phyloP scores from a whole-genome alignment of 2,113 vertebrate species.

The Etheostoma spectabile region DNA sequence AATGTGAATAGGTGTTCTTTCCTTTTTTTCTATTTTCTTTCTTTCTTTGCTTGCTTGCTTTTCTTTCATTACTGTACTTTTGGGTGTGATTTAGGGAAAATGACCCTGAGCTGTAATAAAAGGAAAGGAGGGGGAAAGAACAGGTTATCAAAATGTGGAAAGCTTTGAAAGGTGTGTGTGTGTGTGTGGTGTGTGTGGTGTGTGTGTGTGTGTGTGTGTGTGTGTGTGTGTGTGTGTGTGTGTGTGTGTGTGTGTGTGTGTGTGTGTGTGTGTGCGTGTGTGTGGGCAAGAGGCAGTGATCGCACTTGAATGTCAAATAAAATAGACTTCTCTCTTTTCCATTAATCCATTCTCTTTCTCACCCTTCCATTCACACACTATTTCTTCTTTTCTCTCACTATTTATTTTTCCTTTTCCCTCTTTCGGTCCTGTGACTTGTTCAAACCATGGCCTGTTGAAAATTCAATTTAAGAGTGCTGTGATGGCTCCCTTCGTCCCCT shows the following conservation, averaged over 20 bases:
- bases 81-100: constrained; percentile 37
- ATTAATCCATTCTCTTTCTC: constrained; percentile 5
- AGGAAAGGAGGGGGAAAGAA: constrained; percentile 22
- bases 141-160: constrained; percentile 45
- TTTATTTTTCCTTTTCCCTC: constrained; percentile 28
- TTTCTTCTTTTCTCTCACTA: constrained; percentile 16
- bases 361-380: constrained; percentile 10
- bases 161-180: constrained; percentile 62
- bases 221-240: constrained; percentile 10
- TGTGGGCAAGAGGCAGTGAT: constrained; percentile 14
- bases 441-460: constrained; percentile 50
- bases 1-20: background rate
- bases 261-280: constrained; percentile 6
- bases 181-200: background rate
- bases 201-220: background rate
- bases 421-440: constrained; percentile 51
- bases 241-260: constrained; percentile 7
- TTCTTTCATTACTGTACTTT: constrained; percentile 22
- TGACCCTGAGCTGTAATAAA: constrained; percentile 36
- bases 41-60: background rate
- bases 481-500: constrained; percentile 41
- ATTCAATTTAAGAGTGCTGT: constrained; percentile 58
- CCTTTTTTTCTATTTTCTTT: background rate
- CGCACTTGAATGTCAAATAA: constrained; percentile 64
- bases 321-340: constrained; percentile 39